A percentile compares a stretch with the other conserved stretches of the same genome.
Evolutionary conservation across 2,113 vertebrate genomes (phyloP).

Genomic region (Otocyon megalotis): DNA sequence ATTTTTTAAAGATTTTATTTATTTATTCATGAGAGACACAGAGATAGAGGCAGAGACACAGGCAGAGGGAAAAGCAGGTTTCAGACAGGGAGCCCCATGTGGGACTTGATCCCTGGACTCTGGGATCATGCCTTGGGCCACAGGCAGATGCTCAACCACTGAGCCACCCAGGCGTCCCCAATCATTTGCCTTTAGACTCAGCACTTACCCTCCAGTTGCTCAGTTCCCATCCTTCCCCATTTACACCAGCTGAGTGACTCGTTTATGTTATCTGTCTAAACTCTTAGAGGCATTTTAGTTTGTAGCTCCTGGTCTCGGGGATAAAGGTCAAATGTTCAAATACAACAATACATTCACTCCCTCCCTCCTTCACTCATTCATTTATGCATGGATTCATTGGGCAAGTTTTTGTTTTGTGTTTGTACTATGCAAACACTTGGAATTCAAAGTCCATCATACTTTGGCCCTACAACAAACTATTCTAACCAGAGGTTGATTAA

Average conservation of each 20-base stretch:
- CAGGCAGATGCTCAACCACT: too few species aligned
- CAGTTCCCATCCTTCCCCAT: not conserved
- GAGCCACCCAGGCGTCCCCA: too few species aligned
- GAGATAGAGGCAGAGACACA: too few species aligned
- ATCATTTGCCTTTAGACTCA: not conserved
- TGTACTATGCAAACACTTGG: not conserved
- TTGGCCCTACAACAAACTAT: not conserved
- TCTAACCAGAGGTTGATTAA: not conserved
- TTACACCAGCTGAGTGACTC: not conserved
- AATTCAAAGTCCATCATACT: slow-evolving; percentile 34
- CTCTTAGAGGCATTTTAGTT: not conserved
- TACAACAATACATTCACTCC: not conserved
- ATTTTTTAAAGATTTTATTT: too few species aligned
- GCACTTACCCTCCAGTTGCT: not conserved
- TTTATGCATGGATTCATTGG: not conserved
- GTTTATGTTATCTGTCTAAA: not conserved
- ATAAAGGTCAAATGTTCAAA: slow-evolving; percentile 46
- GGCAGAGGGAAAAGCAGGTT: too few species aligned
- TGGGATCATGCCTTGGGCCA: too few species aligned
- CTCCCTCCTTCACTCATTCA: not conserved
- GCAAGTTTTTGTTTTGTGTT: not conserved
- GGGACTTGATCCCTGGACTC: too few species aligned
- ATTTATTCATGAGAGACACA: too few species aligned
- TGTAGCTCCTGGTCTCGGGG: not conserved
- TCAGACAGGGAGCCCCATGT: too few species aligned